Evolutionary conservation across 1,140 invertebrate species (phyloP), one percentile per base, ranked within the genome.

Genomic region (Halictus rubicundus): DNA sequence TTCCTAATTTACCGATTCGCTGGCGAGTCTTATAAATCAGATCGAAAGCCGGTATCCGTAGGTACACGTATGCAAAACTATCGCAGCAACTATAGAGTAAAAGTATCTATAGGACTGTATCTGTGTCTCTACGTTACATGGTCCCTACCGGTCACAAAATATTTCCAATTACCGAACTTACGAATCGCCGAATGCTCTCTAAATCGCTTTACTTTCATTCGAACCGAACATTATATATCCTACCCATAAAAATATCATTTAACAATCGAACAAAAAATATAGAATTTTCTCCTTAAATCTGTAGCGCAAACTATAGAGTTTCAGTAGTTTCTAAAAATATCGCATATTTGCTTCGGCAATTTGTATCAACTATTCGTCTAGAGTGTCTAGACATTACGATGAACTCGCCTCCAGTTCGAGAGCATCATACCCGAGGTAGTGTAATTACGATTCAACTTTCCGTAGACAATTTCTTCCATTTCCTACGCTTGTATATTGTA

Each of bases 101-200:
- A n/a, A n/a, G 21, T n/a, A 57, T 21, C 42, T 46, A n/a, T n/a
- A 46, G 42, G 42, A 57, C 54, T 7, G 54, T 52, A 19, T 6
- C 54, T 57, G 21, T 7, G 21, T n/a, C 8, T 7, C 21, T 57
- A 57, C 21, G n/a, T 52, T 46, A 60, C 27, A 16, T 81, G 79
- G 79, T 78, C 79, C 79, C 68, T 70, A 77, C 32, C 54, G 74
- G 49, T 77, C 61, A 32, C 59, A 80, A 77, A 76, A 64, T 73
- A 80, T 68, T 76, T 63, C 59, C 63, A 66, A 74, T 79, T 37
- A 2, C 27, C 8, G 63, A 52, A 42, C 12, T 63, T 21, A 52
- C 42, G n/a, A 16, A 27, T n/a, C 54, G 46, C 23, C 21, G 16
- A 74, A 6, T 1, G 23, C 16, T 16, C 65, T 32, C 25, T 52